Evolutionary conservation across 2,888 invertebrate genomes (phyloP).

Genomic region (Fragum whitleyi): DNA sequence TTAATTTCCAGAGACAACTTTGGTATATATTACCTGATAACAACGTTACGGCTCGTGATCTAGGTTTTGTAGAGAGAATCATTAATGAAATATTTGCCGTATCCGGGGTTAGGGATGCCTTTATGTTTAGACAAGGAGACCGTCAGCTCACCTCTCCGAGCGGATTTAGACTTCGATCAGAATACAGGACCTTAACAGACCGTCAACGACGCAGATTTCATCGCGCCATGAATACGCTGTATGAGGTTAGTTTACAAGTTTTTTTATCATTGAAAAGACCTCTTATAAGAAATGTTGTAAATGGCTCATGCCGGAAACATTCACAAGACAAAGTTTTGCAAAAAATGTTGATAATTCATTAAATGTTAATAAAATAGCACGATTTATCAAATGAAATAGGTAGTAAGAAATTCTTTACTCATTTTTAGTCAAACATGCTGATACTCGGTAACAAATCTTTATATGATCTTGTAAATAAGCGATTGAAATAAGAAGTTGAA

Average conservation of each 20-base stretch:
- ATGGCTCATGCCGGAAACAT: too few relatives aligned
- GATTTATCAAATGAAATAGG: too few relatives aligned
- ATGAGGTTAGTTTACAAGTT: constrained; percentile 46
- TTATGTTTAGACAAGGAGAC: background rate
- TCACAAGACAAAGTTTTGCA: too few relatives aligned
- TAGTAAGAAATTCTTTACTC: too few relatives aligned
- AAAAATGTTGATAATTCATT: too few relatives aligned
- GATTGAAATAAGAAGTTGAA: too few relatives aligned
- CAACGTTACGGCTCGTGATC: constrained; percentile 37
- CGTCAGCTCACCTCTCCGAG: constrained; percentile 26
- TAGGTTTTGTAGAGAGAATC: constrained; percentile 26
- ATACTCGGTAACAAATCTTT: too few relatives aligned
- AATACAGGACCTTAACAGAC: constrained; percentile 43
- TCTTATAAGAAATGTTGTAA: too few relatives aligned
- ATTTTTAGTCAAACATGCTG: too few relatives aligned
- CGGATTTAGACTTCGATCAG: constrained; percentile 42
- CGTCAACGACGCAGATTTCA: constrained; percentile 47
- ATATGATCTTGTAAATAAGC: too few relatives aligned
- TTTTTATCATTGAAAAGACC: too few relatives aligned
- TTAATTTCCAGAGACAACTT: constrained; percentile 52
- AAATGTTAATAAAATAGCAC: too few relatives aligned
- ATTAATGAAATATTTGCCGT: constrained; percentile 9
- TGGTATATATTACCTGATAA: constrained; percentile 45
- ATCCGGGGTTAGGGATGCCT: background rate
- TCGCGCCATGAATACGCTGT: constrained; percentile 46